Percentiles rank a stretch among this genome's conserved stretches.
Conservation (phyloP, 1,140 invertebrate species). For the Polypedilum pembai region DNA sequence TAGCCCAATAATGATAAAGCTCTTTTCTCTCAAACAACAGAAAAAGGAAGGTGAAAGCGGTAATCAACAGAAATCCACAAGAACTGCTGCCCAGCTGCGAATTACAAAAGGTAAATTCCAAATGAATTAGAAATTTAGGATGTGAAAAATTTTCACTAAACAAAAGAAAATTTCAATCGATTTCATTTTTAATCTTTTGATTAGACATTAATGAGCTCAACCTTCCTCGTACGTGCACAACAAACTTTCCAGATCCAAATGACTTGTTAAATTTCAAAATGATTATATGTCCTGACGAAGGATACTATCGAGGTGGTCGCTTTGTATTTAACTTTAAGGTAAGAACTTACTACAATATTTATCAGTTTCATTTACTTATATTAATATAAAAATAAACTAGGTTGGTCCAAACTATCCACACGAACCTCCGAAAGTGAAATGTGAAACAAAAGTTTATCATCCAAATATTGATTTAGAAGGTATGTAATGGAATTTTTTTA, state of each 20-base stretch:
- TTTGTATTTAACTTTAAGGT: constrained; percentile 95
- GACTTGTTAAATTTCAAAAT: constrained; percentile 94
- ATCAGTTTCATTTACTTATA: neutral
- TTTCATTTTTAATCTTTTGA: constrained; percentile 26
- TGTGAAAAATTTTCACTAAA: neutral
- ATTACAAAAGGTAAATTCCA: constrained; percentile 83
- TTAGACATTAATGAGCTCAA: constrained; percentile 96
- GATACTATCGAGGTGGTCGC: constrained; percentile 87
- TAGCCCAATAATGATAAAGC: constrained; percentile 74
- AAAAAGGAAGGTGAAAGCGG: constrained; percentile 91
- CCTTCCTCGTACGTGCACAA: constrained; percentile 92
- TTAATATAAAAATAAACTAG: constrained; percentile 34
- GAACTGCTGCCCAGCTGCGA: constrained; percentile 86
- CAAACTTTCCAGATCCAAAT: constrained; percentile 93
- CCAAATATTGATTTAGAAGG: constrained; percentile 93
- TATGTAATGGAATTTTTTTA: neutral
- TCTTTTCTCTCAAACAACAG: constrained; percentile 95
- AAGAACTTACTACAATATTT: constrained; percentile 30
- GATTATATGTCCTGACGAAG: constrained; percentile 95
- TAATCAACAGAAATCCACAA: constrained; percentile 71
- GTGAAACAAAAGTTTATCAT: constrained; percentile 89
- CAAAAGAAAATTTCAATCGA: neutral
- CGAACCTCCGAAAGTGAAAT: constrained; percentile 92
- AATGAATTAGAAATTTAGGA: neutral
- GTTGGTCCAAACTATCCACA: constrained; percentile 95